These are phyloP conservation scores for Lamellibrachia satsuma DNA, from an alignment of 2,888 invertebrate species.

Conservation along the genomic window DNA sequence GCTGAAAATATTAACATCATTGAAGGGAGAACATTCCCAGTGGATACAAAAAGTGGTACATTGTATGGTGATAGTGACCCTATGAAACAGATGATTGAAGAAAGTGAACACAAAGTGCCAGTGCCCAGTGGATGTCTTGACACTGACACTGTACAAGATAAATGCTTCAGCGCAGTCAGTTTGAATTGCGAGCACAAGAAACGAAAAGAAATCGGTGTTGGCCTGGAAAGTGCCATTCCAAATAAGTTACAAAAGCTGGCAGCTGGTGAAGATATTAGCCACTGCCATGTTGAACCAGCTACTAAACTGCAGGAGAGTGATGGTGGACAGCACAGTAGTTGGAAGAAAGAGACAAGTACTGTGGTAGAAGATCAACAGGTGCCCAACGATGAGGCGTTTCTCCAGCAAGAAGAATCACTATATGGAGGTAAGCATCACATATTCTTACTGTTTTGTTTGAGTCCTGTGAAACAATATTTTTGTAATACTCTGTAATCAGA, in stretches of 20 bases:
- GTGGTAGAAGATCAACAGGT: background rate
- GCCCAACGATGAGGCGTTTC: background rate
- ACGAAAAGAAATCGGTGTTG: background rate
- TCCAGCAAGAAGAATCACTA: background rate
- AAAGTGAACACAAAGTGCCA: background rate
- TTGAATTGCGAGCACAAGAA: background rate
- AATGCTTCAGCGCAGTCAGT: background rate
- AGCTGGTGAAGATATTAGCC: background rate
- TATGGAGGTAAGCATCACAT: background rate
- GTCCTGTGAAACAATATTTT: too few relatives aligned
- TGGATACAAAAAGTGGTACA: background rate
- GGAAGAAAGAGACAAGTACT: background rate
- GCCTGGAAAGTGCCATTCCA: background rate
- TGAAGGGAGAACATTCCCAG: background rate
- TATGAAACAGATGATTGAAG: background rate
- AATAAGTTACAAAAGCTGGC: background rate
- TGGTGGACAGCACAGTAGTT: background rate
- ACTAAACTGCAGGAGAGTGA: background rate
- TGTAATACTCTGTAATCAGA: too few relatives aligned
- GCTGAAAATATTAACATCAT: background rate
- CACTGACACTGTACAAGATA: background rate
- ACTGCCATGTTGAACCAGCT: background rate
- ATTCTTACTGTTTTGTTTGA: background rate
- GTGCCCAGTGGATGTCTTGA: background rate
- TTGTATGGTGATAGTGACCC: background rate